phyloP scores from a whole-genome alignment of 1,140 invertebrate species.

The Drosophila tani region DNA sequence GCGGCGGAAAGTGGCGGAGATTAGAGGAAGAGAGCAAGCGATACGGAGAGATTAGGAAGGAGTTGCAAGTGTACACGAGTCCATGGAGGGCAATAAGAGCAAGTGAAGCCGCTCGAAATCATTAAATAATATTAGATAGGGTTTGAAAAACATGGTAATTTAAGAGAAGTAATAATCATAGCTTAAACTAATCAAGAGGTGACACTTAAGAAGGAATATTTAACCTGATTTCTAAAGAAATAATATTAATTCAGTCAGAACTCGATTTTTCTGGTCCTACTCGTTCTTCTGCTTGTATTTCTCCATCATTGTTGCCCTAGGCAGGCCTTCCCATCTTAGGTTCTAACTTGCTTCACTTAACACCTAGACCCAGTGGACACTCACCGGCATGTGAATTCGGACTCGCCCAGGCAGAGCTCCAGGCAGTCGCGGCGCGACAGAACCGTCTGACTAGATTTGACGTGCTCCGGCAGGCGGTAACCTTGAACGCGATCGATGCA shows the following conservation, averaged over 20 bases:
- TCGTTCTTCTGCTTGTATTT: neutral
- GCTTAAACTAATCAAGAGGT: neutral
- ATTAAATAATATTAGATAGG: neutral
- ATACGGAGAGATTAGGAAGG: constrained; percentile 52
- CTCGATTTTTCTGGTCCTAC: no score
- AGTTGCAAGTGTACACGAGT: constrained; percentile 23
- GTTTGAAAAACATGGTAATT: neutral
- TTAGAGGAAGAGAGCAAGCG: constrained; percentile 46
- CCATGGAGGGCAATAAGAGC: constrained; percentile 17
- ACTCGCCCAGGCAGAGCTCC: constrained; percentile 94
- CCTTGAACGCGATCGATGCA: constrained; percentile 96
- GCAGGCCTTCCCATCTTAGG: neutral
- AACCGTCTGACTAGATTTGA: constrained; percentile 90
- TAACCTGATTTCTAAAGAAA: no score
- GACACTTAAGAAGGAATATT: no score
- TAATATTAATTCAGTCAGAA: neutral
- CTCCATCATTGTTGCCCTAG: neutral
- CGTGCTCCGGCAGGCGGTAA: constrained; percentile 90
- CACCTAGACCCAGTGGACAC: constrained; percentile 64
- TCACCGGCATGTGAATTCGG: constrained; percentile 95
- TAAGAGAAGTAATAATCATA: neutral
- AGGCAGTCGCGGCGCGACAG: constrained; percentile 93
- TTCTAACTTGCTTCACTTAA: constrained; percentile 4
- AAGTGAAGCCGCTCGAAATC: constrained; percentile 34
- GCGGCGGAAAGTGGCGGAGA: constrained; percentile 7